Conservation (phyloP, 1,140 invertebrate species). For the Drosophila parvula region DNA sequence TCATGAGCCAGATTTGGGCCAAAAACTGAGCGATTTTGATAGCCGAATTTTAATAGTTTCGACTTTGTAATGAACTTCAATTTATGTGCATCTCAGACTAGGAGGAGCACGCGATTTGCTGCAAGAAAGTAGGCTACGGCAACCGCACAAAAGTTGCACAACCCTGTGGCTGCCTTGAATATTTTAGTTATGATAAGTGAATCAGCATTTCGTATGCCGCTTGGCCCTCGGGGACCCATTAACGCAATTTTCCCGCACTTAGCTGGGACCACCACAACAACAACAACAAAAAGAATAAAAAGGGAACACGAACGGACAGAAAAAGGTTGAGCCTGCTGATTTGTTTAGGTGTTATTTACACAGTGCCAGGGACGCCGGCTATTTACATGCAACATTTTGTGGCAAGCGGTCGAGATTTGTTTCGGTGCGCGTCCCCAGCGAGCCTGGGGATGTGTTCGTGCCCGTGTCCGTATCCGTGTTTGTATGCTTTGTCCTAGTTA, state of each 20-base stretch:
- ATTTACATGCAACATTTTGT: conserved; percentile 45
- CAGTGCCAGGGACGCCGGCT: conserved; percentile 8
- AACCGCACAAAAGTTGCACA: not conserved
- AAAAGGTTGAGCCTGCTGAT: conserved; percentile 19
- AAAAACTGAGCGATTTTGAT: conserved; percentile 5
- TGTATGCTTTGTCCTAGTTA: conserved; percentile 64
- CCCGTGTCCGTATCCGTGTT: conserved; percentile 12
- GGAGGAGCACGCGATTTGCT: conserved; percentile 7
- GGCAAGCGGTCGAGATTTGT: conserved; percentile 23
- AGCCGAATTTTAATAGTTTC: conserved; percentile 18
- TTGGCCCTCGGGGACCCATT: conserved; percentile 32
- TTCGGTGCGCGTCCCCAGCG: conserved; percentile 1
- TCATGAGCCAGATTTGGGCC: conserved; percentile 13
- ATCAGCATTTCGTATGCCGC: conserved; percentile 18
- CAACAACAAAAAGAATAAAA: not conserved
- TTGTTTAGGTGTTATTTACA: conserved; percentile 53
- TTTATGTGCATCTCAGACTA: conserved; percentile 57
- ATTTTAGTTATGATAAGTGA: conserved; percentile 38
- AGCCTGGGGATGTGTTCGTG: conserved; percentile 22
- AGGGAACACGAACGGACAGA: conserved; percentile 2
- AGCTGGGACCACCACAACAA: not conserved
- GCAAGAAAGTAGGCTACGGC: conserved; percentile 32
- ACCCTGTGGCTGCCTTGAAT: conserved; percentile 16
- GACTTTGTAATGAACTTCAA: conserved; percentile 55
- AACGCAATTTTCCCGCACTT: conserved; percentile 48